A percentile compares a stretch with the other conserved stretches of the same genome.
Conservation (phyloP, 2,797 vertebrate species). For the Cynodonichthys magdalenae region DNA sequence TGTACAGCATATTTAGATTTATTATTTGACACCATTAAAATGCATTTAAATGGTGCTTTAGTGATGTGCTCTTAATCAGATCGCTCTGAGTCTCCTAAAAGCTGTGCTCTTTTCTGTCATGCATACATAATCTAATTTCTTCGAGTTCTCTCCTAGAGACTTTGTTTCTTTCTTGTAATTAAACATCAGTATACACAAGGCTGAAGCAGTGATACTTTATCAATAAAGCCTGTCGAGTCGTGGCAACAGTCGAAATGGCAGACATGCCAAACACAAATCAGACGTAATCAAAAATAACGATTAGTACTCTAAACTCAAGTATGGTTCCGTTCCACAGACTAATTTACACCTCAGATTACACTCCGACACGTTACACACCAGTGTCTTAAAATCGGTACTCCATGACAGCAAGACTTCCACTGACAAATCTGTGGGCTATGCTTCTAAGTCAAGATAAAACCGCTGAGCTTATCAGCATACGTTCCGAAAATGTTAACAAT, state of each 20-base stretch:
- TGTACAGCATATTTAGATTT: conserved; percentile 78
- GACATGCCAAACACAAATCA: conserved; percentile 60
- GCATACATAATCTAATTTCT: conserved; percentile 66
- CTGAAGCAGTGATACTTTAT: conserved; percentile 43
- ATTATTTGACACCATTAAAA: conserved; percentile 80
- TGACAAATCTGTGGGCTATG: conserved; percentile 34
- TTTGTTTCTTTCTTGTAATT: conserved; percentile 40
- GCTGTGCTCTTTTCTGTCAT: conserved; percentile 80
- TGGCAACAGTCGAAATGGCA: conserved; percentile 68
- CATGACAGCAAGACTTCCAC: conserved; percentile 51
- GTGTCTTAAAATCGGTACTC: conserved; percentile 61
- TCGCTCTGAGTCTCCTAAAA: conserved; percentile 70
- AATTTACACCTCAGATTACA: conserved; percentile 68
- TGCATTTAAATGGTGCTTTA: conserved; percentile 78
- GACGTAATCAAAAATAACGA: conserved; percentile 58
- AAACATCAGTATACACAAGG: conserved; percentile 38
- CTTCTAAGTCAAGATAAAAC: conserved; percentile 36
- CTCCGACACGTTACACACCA: conserved; percentile 63
- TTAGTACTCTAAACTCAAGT: conserved; percentile 69
- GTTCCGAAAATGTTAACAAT: background rate
- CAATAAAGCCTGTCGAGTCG: conserved; percentile 47
- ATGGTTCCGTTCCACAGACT: conserved; percentile 63
- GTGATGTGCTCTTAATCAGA: conserved; percentile 81
- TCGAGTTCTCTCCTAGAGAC: conserved; percentile 19
- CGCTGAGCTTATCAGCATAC: conserved; percentile 8